A percentile compares a stretch with the other conserved stretches of the same genome.
Evolutionary conservation across 64 coral and sea anemone species (phyloP).

Genomic region (Porites lutea): DNA sequence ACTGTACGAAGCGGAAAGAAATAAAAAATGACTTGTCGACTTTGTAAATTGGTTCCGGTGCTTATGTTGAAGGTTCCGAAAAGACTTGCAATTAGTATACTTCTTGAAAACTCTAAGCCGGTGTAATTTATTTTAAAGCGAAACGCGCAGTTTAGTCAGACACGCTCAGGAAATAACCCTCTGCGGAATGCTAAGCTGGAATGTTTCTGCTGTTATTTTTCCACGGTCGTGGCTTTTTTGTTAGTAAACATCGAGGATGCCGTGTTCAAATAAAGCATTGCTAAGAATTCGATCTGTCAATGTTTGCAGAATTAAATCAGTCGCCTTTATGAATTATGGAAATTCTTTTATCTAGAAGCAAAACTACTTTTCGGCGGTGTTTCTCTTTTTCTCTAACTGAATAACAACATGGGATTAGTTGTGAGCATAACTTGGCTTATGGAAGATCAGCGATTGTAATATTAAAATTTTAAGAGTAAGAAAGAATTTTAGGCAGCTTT

Average conservation of each 20-base stretch:
- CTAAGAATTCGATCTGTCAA: conserved; percentile 46
- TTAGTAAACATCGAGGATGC: background rate
- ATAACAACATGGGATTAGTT: conserved; percentile 19
- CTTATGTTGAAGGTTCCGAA: background rate
- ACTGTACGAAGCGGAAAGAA: background rate
- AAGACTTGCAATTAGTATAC: conserved; percentile 12
- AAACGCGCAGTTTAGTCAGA: too few species aligned
- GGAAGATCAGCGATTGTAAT: background rate
- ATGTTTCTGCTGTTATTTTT: conserved; percentile 6
- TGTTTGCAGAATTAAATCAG: conserved; percentile 30
- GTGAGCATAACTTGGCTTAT: background rate
- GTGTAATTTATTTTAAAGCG: background rate
- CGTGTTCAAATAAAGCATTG: conserved; percentile 34
- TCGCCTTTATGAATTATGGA: conserved; percentile 58
- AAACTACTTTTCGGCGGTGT: conserved; percentile 6
- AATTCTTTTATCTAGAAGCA: conserved; percentile 21
- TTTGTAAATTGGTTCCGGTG: conserved; percentile 40
- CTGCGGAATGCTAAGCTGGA: background rate
- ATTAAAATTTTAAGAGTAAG: background rate
- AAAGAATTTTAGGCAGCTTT: background rate
- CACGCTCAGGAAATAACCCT: background rate
- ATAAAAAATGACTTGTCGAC: conserved; percentile 20
- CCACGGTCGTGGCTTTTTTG: background rate
- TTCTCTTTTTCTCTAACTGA: background rate
- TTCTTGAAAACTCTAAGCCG: background rate